Evolutionary conservation across 2,888 invertebrate genomes (phyloP), one percentile per base, ranked within the genome.

Genomic region (Nemotelus pantherinus): DNA sequence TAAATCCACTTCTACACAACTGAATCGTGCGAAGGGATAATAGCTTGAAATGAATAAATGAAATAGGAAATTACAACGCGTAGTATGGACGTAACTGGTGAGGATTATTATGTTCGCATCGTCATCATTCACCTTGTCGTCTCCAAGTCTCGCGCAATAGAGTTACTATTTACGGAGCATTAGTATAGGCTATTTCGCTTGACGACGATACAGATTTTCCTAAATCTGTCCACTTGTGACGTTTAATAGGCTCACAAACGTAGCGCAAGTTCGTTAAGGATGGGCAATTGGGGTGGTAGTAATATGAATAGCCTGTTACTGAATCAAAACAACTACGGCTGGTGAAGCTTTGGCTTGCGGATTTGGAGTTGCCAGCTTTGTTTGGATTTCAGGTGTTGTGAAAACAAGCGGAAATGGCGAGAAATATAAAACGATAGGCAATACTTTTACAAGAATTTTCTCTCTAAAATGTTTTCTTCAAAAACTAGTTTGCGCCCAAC

Each of bases 41-140:
- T 65, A 48, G 25, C 48, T n/a, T 47, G 65, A 65, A 65, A 65
- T 65, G 65, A 65, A 65, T 65, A 65, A 47, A 65, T 65, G 65
- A 65, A 65, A 47, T 65, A 47, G 48, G 48, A 65, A 47, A 47
- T 65, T 47, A 65, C 47, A 25, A 10, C 25, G 25, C 25, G 25
- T 25, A 25, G 25, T 25, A 25, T 25, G 65, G 45, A 65, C 25
- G 48, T 65, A 45, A 44, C 48, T 47, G 25, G 25, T 6, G 47
- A n/a, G 47, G 48, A 65, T 65, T 48, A 65, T 65, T 65, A 63
- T 10, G 63, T 7, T 63, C 4, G 43, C 43, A 65, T 65, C 41
- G 65, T 41, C 43, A 63, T 63, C 43, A 45, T 47, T 65, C 47
- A n/a, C 58, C 58, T n/a, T 58, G 58, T 25, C n/a, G 58, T 25